Evolutionary conservation across 37 sponge, comb jelly and placozoan genomes (phyloP).

Genomic region (Spongilla lacustris): DNA sequence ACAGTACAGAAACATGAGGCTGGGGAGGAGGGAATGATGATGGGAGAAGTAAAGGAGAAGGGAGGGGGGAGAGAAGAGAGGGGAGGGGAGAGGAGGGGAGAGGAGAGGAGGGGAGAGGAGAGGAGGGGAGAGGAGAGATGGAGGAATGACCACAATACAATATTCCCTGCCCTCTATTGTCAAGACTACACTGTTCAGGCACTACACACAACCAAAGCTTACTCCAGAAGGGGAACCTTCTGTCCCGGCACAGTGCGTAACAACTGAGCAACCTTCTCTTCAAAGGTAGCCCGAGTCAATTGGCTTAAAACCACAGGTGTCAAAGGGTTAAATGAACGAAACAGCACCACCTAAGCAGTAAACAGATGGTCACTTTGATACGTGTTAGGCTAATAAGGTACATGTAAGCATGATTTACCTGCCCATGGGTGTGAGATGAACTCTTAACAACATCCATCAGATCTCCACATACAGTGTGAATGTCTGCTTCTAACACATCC

Average conservation of each 20-base stretch:
- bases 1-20: neutral
- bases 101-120: neutral
- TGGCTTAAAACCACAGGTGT: neutral
- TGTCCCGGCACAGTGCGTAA: neutral
- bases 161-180: too few relatives aligned
- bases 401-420: neutral
- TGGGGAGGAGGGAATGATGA: neutral
- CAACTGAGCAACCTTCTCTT: constrained; percentile 1
- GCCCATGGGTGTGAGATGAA: neutral
- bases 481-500: neutral
- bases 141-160: too few relatives aligned
- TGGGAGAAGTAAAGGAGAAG: neutral
- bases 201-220: neutral
- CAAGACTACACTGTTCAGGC: too few relatives aligned
- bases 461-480: neutral
- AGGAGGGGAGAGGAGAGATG: neutral
- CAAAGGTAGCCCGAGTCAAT: neutral
- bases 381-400: too few relatives aligned
- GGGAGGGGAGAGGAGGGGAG: neutral
- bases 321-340: neutral
- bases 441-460: neutral
- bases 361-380: neutral
- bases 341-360: neutral
- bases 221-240: neutral
- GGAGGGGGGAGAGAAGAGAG: neutral